A percentile compares a stretch with the other conserved stretches of the same genome.
These are phyloP conservation scores for Cheirogaleus medius DNA, from an alignment of 2,113 vertebrate genomes.

Conservation along the genomic window DNA sequence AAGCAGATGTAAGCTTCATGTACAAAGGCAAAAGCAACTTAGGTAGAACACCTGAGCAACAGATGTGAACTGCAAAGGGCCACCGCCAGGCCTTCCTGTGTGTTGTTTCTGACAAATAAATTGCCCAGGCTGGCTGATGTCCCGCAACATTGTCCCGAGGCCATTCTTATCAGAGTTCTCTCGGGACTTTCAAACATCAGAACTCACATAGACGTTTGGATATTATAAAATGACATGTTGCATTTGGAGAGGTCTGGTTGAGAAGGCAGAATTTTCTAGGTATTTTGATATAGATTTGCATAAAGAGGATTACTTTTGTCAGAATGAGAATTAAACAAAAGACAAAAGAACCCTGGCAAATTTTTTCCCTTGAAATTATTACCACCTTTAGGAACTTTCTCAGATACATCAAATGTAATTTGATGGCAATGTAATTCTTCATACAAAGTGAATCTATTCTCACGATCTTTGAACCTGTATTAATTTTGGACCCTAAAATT, in stretches of 20 bases:
- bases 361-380: background rate
- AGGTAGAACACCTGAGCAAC: background rate
- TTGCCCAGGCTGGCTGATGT: background rate
- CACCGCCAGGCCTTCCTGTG: rapidly evolving
- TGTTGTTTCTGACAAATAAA: background rate
- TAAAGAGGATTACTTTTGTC: slow-evolving; percentile 13
- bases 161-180: background rate
- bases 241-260: background rate
- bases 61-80: background rate
- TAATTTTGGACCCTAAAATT: background rate
- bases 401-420: background rate
- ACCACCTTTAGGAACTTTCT: background rate
- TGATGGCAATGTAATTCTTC: background rate
- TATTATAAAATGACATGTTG: background rate
- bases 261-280: background rate
- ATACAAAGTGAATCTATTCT: background rate
- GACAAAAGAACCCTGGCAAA: background rate
- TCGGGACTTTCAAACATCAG: background rate
- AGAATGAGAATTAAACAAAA: background rate
- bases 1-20: background rate
- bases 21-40: background rate
- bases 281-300: background rate
- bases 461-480: background rate
- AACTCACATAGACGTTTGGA: background rate
- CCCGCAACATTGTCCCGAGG: background rate